Percentiles rank a stretch among this genome's conserved stretches.
Conservation (phyloP, 2,113 vertebrate species). For the Gnathonemus echidnorhynchus region DNA sequence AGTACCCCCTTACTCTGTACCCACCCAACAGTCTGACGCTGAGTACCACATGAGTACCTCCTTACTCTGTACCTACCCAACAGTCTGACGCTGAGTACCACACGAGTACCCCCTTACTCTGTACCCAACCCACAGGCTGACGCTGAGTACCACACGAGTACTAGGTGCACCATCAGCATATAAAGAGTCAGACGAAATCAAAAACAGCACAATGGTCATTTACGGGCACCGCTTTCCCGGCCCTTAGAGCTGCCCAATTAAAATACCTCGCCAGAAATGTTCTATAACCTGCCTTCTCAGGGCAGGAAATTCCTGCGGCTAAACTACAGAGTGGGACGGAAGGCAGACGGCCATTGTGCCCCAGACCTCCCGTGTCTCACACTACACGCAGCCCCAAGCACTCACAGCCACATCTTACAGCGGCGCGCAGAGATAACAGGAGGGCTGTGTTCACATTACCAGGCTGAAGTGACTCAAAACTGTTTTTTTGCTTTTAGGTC, state of each 20-base stretch:
- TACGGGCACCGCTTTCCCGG: not conserved
- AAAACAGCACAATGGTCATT: not conserved
- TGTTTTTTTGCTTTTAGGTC: not conserved
- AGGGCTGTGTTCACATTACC: not conserved
- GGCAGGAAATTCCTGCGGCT: conserved; percentile 52
- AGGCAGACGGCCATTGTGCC: conserved; percentile 50
- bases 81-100: not conserved
- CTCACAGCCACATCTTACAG: not conserved
- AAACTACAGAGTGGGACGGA: conserved; percentile 44
- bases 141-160: not conserved
- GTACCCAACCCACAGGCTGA: not conserved
- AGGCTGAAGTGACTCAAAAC: not conserved
- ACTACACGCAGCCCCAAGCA: not conserved
- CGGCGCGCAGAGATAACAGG: not conserved
- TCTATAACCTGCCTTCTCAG: conserved; percentile 47
- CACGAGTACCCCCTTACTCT: not conserved
- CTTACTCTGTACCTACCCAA: not conserved
- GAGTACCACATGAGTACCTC: no score
- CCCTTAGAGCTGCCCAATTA: conserved; percentile 54
- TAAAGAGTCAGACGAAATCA: not conserved
- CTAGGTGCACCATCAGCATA: not conserved
- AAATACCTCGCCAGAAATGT: conserved; percentile 56
- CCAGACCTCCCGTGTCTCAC: conserved; percentile 39
- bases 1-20: not conserved
- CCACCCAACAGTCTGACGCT: not conserved